Evolutionary conservation across 2,113 vertebrate genomes (phyloP).

Genomic region (Alouatta palliata): DNA sequence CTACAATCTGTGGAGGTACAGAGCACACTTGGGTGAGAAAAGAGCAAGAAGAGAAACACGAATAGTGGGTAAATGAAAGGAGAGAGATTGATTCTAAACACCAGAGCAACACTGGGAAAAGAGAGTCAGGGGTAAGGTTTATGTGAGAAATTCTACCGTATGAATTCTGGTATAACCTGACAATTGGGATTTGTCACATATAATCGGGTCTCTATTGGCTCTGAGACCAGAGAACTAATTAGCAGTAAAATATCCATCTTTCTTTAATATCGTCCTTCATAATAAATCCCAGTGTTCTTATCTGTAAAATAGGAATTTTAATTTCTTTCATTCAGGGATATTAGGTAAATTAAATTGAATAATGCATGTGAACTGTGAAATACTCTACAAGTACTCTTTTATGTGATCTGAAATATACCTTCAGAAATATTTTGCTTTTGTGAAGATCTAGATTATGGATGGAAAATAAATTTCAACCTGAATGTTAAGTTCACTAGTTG

Average conservation of each 20-base stretch:
- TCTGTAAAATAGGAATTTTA: neutral
- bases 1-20: neutral
- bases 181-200: neutral
- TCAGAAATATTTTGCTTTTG: neutral
- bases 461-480: neutral
- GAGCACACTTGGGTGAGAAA: neutral
- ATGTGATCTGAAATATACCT: neutral
- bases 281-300: neutral
- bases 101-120: neutral
- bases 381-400: neutral
- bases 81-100: neutral
- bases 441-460: neutral
- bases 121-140: neutral
- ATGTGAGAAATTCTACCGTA: neutral
- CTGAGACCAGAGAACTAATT: neutral
- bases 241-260: neutral
- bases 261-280: neutral
- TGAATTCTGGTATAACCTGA: neutral
- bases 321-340: neutral
- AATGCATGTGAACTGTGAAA: neutral
- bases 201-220: neutral
- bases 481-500: neutral
- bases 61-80: neutral
- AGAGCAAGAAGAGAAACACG: neutral
- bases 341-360: neutral